phyloP scores from a whole-genome alignment of 2,113 vertebrate genomes.

The Callocephalon fimbriatum region DNA sequence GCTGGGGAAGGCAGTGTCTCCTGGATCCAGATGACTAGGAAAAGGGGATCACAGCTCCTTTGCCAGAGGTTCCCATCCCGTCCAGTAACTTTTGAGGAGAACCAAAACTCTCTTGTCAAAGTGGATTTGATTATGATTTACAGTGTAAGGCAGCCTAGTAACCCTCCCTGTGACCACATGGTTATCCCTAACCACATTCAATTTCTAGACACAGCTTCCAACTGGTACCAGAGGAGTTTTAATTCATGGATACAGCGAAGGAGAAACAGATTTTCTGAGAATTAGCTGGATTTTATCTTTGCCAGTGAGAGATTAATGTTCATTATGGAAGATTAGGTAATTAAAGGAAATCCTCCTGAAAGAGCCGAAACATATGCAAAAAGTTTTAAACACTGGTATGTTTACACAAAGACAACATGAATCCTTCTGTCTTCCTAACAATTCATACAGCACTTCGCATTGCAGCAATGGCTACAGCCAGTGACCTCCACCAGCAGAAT shows the following conservation, averaged over 20 bases:
- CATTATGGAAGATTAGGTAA: constrained; percentile 33
- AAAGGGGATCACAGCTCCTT: background rate
- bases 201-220: background rate
- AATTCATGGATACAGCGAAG: background rate
- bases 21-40: background rate
- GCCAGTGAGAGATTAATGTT: constrained; percentile 20
- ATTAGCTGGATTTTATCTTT: constrained; percentile 34
- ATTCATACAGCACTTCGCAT: background rate
- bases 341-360: background rate
- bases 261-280: constrained; percentile 18
- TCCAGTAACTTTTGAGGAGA: background rate
- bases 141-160: background rate
- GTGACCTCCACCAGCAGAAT: background rate
- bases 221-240: background rate
- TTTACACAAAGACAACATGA: background rate
- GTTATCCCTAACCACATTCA: background rate
- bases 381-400: background rate
- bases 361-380: background rate
- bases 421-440: background rate
- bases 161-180: background rate
- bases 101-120: background rate
- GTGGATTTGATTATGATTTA: accelerated
- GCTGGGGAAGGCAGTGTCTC: accelerated
- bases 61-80: background rate
- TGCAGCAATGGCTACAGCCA: background rate